phyloP scores from a whole-genome alignment of 2,888 invertebrate species.

The Willowsia nigromaculata region DNA sequence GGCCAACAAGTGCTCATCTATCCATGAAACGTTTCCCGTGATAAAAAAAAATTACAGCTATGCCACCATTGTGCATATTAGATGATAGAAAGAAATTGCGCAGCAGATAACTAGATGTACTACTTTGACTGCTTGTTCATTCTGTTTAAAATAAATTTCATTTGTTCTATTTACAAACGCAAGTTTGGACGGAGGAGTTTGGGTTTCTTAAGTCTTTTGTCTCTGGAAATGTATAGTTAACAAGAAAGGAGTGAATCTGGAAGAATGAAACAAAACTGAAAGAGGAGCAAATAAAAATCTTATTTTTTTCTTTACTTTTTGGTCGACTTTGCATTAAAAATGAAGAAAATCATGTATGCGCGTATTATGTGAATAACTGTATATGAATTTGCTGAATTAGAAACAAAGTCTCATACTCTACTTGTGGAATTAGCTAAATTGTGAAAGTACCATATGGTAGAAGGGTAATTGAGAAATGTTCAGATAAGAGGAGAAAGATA shows the following conservation, averaged over 20 bases:
- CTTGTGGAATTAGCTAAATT: no score
- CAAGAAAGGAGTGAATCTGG: background rate
- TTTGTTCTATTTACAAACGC: background rate
- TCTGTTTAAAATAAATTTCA: background rate
- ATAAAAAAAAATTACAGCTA: background rate
- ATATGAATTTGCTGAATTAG: no score
- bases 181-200: background rate
- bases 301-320: background rate
- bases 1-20: slow-evolving; percentile 58
- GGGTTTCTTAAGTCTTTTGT: background rate
- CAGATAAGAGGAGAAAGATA: no score
- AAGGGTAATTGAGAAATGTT: no score
- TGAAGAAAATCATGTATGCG: no score
- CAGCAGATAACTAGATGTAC: background rate
- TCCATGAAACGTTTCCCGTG: slow-evolving; percentile 19
- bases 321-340: background rate
- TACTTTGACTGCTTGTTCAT: background rate
- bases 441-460: no score
- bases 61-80: no score
- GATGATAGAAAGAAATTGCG: background rate
- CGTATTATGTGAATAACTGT: no score
- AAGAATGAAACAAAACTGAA: background rate
- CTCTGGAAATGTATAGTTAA: background rate
- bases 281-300: background rate
- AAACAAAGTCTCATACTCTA: no score